Evolutionary conservation across 2,888 invertebrate genomes (phyloP).

Genomic region (Drosophila melanosoma): DNA sequence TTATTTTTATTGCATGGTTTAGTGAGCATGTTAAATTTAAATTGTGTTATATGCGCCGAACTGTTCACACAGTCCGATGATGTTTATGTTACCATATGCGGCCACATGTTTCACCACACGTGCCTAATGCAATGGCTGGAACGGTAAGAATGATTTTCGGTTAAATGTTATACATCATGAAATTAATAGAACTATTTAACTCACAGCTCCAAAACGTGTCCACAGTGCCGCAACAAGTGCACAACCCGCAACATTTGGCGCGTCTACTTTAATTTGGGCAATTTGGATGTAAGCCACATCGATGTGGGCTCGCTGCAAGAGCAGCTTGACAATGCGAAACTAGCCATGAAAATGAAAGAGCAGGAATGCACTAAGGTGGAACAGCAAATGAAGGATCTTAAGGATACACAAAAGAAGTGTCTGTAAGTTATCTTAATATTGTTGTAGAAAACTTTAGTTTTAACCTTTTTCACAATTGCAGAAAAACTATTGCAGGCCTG

Average conservation of each 20-base stretch:
- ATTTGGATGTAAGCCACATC: constrained; percentile 86
- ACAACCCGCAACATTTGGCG: constrained; percentile 88
- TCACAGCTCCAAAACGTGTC: constrained; percentile 89
- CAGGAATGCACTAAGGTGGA: constrained; percentile 78
- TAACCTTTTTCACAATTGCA: constrained; percentile 24
- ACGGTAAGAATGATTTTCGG: constrained; percentile 85
- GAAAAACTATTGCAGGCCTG: constrained; percentile 81
- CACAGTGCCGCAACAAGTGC: constrained; percentile 90
- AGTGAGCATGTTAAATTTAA: constrained; percentile 86
- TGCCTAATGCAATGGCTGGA: constrained; percentile 90
- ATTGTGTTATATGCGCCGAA: constrained; percentile 90
- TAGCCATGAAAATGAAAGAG: constrained; percentile 86
- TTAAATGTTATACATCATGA: not conserved
- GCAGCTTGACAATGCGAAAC: constrained; percentile 88
- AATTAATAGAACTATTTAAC: constrained; percentile 4
- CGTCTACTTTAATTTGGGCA: constrained; percentile 88
- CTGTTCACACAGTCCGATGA: constrained; percentile 87
- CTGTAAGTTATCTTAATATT: constrained; percentile 66
- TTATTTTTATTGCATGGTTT: constrained; percentile 5
- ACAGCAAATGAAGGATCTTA: constrained; percentile 71
- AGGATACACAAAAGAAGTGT: constrained; percentile 81
- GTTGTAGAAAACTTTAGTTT: not conserved
- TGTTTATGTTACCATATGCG: constrained; percentile 88
- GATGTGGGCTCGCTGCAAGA: constrained; percentile 88
- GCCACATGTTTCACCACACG: constrained; percentile 89